Percentiles rank a stretch among this genome's conserved stretches.
Evolutionary conservation across 2,888 invertebrate genomes (phyloP).

Genomic region (Emmelina monodactyla): DNA sequence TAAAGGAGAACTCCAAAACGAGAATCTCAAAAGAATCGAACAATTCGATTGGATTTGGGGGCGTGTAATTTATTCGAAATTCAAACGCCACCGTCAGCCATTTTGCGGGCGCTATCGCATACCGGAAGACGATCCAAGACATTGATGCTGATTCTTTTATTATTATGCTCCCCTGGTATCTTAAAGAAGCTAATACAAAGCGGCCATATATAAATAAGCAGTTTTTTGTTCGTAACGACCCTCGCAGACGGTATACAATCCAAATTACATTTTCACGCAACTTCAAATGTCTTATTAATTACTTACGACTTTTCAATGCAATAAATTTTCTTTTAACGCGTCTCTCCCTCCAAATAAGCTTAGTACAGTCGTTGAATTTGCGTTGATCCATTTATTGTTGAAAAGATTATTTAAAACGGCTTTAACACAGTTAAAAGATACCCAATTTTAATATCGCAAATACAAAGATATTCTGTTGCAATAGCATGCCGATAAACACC

Average conservation of each 20-base stretch:
- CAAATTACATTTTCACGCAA: constrained; percentile 68
- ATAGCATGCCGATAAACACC: neutral
- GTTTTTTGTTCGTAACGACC: constrained; percentile 51
- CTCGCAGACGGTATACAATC: constrained; percentile 57
- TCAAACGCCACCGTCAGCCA: constrained; percentile 62
- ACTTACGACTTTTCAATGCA: constrained; percentile 63
- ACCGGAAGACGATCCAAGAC: constrained; percentile 61
- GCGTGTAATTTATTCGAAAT: constrained; percentile 64
- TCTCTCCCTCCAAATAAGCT: constrained; percentile 51
- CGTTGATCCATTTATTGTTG: constrained; percentile 52
- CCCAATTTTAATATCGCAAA: too few relatives aligned
- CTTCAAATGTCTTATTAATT: constrained; percentile 68
- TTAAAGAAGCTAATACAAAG: constrained; percentile 66
- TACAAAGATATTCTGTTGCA: too few relatives aligned
- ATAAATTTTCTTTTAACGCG: constrained; percentile 65
- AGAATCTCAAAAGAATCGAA: constrained; percentile 63
- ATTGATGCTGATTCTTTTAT: constrained; percentile 66
- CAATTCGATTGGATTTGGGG: constrained; percentile 51
- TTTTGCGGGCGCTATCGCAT: constrained; percentile 59
- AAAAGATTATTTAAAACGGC: too few relatives aligned
- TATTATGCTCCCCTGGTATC: constrained; percentile 60
- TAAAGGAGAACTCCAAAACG: constrained; percentile 60
- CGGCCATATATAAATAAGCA: constrained; percentile 63
- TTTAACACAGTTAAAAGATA: too few relatives aligned
- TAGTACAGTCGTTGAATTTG: constrained; percentile 50